Evolutionary conservation across 2,113 vertebrate species (phyloP).

Genomic region (Psilopsiagon aymara): DNA sequence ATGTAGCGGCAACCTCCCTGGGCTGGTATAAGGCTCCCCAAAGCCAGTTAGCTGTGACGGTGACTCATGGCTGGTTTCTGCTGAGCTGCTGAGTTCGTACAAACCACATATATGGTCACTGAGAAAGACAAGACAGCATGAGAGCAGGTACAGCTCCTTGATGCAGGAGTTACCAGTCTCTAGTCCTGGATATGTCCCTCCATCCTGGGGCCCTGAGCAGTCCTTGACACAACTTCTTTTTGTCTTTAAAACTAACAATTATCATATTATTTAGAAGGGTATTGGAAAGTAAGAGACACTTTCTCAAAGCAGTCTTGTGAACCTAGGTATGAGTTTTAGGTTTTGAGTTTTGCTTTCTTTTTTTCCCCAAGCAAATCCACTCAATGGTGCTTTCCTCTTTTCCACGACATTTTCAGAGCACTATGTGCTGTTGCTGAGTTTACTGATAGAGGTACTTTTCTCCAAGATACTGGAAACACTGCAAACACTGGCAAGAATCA

Average conservation of each 20-base stretch:
- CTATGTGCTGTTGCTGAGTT: neutral
- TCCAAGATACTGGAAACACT: neutral
- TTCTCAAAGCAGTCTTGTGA: neutral
- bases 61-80: neutral
- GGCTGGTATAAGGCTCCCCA: neutral
- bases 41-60: neutral
- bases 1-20: rapidly evolving
- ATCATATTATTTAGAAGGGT: neutral
- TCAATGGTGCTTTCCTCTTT: neutral
- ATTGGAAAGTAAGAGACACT: too few relatives aligned
- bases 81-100: rapidly evolving
- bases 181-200: neutral
- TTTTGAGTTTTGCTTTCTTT: neutral
- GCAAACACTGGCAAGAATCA: neutral
- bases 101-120: rapidly evolving
- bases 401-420: neutral
- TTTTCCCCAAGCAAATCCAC: neutral
- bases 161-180: rapidly evolving
- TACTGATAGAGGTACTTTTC: neutral
- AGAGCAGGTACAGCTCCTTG: rapidly evolving
- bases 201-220: neutral
- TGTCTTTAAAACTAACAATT: neutral
- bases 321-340: too few relatives aligned
- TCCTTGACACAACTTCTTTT: neutral
- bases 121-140: rapidly evolving